phyloP scores from a whole-genome alignment of 1,140 invertebrate species.

The Drosophila oshimai region DNA sequence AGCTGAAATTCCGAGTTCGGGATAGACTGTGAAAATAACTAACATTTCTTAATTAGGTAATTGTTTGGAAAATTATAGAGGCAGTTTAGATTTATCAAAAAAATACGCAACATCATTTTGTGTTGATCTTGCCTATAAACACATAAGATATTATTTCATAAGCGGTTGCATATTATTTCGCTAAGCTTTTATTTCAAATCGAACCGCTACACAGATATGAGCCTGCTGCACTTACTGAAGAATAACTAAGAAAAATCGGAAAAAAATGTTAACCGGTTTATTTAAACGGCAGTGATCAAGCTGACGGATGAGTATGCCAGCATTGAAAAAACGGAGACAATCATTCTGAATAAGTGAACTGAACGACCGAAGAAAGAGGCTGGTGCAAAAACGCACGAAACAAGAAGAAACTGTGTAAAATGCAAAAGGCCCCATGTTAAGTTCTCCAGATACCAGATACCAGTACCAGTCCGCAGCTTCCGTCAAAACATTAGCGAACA shows the following conservation, averaged over 20 bases:
- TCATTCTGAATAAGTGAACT: constrained; percentile 72
- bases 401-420: constrained; percentile 12
- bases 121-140: no score
- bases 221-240: constrained; percentile 57
- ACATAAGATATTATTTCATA: not conserved
- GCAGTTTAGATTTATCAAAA: not conserved
- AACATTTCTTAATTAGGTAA: constrained; percentile 35
- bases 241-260: constrained; percentile 77
- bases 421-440: constrained; percentile 26
- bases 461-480: constrained; percentile 33
- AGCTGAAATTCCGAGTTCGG: constrained; percentile 14
- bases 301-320: constrained; percentile 49
- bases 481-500: constrained; percentile 56
- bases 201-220: constrained; percentile 39
- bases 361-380: constrained; percentile 32
- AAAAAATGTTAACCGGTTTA: constrained; percentile 73
- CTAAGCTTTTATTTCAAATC: constrained; percentile 9
- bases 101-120: not conserved
- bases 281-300: constrained; percentile 66
- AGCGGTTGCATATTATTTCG: no score
- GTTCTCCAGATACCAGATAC: constrained; percentile 13
- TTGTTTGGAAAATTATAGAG: constrained; percentile 11
- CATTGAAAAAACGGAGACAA: constrained; percentile 54
- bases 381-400: constrained; percentile 25
- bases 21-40: constrained; percentile 3